Conservation (phyloP, 2,113 vertebrate genomes). For the Burhinus bistriatus region DNA sequence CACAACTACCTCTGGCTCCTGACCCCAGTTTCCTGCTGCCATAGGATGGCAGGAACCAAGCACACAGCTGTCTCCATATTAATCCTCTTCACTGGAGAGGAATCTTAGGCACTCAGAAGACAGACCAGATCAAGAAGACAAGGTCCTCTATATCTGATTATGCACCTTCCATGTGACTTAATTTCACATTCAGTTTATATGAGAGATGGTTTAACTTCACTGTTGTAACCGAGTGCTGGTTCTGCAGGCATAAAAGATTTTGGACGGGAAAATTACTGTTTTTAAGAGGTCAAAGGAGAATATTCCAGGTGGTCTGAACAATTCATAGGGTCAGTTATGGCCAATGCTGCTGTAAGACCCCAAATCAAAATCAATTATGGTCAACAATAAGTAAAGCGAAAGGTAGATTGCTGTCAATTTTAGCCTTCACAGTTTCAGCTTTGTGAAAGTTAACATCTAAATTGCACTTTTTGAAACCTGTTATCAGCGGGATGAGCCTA, state of each 20-base stretch:
- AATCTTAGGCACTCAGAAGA: background rate
- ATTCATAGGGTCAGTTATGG: background rate
- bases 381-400: background rate
- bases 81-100: background rate
- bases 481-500: background rate
- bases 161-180: background rate
- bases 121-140: background rate
- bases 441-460: background rate
- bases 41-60: background rate
- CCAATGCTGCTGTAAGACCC: background rate
- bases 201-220: background rate
- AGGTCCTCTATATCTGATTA: background rate
- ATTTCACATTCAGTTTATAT: background rate
- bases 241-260: background rate
- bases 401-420: conserved; percentile 2
- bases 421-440: background rate
- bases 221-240: background rate
- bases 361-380: background rate
- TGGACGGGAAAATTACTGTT: background rate
- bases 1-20: background rate
- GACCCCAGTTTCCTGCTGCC: background rate
- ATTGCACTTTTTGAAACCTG: background rate
- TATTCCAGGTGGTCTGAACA: background rate
- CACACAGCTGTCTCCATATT: background rate
- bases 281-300: background rate